Conservation (phyloP, 2,797 vertebrate genomes). For the Propithecus deckenii region DNA sequence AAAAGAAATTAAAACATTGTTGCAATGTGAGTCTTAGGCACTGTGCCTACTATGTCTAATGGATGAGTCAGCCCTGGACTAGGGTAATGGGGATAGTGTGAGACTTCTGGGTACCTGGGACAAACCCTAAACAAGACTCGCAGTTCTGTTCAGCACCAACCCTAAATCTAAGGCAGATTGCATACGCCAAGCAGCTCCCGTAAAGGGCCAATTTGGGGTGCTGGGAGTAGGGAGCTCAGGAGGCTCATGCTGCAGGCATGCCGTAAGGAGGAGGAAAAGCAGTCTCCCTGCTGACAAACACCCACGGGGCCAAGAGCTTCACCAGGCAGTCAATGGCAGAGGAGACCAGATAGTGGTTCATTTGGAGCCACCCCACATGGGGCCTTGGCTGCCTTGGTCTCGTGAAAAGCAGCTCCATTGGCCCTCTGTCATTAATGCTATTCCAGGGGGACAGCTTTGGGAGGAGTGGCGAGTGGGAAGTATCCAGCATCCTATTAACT, state of each 20-base stretch:
- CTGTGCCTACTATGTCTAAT: not conserved
- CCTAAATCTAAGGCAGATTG: not conserved
- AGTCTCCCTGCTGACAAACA: not conserved
- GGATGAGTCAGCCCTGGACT: not conserved
- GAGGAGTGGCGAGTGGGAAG: not conserved
- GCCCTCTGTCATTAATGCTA: not conserved
- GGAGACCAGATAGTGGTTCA: not conserved
- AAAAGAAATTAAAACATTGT: constrained; percentile 26
- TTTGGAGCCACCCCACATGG: not conserved
- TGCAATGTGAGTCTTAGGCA: not conserved
- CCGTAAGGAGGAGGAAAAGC: not conserved
- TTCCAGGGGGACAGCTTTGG: not conserved
- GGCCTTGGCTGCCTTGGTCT: not conserved
- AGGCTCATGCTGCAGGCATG: not conserved
- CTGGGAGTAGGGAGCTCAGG: not conserved
- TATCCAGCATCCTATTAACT: not conserved
- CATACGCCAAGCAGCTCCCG: not conserved
- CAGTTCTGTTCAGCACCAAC: not conserved
- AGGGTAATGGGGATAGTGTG: not conserved
- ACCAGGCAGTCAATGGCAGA: not conserved
- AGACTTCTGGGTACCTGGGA: not conserved
- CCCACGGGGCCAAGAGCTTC: not conserved
- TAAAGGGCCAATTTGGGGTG: not conserved
- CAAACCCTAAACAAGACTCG: not conserved
- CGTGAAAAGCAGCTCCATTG: not conserved